phyloP scores from a whole-genome alignment of 30 jellyfish, hydroid and myxozoan genomes.

The Pseudorhiza aurosa region DNA sequence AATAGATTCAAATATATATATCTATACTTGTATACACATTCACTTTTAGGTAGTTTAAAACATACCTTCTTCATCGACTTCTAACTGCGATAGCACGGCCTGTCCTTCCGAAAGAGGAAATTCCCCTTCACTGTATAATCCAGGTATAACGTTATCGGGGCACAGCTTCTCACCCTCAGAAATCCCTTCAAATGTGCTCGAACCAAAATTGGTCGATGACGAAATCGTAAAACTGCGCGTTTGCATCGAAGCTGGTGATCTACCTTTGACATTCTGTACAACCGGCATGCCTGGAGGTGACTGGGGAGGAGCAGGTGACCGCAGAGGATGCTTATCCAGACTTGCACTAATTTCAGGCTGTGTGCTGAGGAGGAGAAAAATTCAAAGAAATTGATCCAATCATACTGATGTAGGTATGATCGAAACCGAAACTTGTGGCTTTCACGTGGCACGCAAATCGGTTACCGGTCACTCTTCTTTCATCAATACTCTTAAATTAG shows the following conservation, averaged over 20 bases:
- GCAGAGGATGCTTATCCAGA: constrained; percentile 16
- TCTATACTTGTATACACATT: too few species aligned
- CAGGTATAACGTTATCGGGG: constrained; percentile 64
- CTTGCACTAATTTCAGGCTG: background rate
- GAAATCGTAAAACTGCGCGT: constrained; percentile 35
- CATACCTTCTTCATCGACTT: constrained; percentile 48
- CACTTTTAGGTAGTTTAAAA: too few species aligned
- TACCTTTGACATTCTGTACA: background rate
- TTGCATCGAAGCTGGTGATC: constrained; percentile 21
- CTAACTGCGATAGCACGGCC: constrained; percentile 17
- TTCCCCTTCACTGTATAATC: constrained; percentile 87
- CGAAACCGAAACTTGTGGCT: too few species aligned
- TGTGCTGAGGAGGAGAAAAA: background rate
- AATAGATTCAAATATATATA: too few species aligned
- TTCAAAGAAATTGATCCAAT: too few species aligned
- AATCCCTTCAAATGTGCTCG: constrained; percentile 83
- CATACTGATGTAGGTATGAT: too few species aligned
- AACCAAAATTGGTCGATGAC: constrained; percentile 71
- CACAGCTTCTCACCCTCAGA: constrained; percentile 84
- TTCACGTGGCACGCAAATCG: too few species aligned
- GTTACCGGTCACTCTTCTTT: too few species aligned
- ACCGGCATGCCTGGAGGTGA: constrained; percentile 20
- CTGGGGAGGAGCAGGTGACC: constrained; percentile 13
- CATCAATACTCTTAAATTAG: too few species aligned
- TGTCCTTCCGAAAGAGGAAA: constrained; percentile 77